Evolutionary conservation across 2,888 invertebrate genomes (phyloP).

Genomic region (Steromphala cineraria): DNA sequence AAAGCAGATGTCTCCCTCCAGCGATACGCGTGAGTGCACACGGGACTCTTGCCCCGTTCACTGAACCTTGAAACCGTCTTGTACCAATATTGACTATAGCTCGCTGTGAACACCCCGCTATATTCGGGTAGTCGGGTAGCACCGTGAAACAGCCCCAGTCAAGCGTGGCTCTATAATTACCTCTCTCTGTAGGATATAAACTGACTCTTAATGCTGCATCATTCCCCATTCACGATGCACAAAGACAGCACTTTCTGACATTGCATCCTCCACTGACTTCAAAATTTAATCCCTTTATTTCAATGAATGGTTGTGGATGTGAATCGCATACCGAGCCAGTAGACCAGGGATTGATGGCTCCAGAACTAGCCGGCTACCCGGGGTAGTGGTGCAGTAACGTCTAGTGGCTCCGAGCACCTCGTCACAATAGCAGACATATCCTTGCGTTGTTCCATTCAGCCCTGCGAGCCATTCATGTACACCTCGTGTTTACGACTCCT

Average conservation of each 20-base stretch:
- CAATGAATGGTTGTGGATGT: not conserved
- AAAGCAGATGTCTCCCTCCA: too few species aligned
- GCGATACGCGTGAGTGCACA: too few species aligned
- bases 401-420: too few species aligned
- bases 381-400: too few species aligned
- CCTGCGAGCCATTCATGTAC: too few species aligned
- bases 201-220: not conserved
- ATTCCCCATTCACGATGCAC: not conserved
- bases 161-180: not conserved
- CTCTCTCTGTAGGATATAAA: not conserved
- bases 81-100: not conserved
- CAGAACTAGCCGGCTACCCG: too few species aligned
- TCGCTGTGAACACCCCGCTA: too few species aligned
- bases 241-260: constrained; percentile 1
- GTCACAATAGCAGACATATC: too few species aligned
- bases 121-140: too few species aligned
- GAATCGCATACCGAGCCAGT: not conserved
- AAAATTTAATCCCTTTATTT: not conserved
- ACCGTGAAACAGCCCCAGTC: not conserved
- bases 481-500: too few species aligned
- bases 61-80: not conserved
- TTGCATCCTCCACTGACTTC: not conserved
- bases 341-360: too few species aligned
- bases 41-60: not conserved
- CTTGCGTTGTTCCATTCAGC: too few species aligned